Conservation (phyloP, 2,888 invertebrate species). For the Dexiosoma caninum region DNA sequence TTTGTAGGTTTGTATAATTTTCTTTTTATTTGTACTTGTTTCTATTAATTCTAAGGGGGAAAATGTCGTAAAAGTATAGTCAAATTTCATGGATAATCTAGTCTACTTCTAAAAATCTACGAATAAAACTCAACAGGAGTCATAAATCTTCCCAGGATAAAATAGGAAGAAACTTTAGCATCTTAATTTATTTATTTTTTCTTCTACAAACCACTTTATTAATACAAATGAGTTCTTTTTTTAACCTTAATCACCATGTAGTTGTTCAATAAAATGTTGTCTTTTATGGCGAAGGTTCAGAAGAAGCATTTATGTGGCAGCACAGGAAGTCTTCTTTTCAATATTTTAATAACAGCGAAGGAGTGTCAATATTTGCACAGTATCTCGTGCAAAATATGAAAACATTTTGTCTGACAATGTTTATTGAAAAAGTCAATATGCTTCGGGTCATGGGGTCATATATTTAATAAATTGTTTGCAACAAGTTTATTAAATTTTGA, state of each 20-base stretch:
- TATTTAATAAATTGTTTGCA: conserved; percentile 32
- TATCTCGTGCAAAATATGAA: conserved; percentile 18
- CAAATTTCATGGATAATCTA: conserved; percentile 21
- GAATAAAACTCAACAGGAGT: conserved; percentile 70
- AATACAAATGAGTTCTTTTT: background rate
- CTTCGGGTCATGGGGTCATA: conserved; percentile 36
- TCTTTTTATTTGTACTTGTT: conserved; percentile 39
- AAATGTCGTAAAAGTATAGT: conserved; percentile 18
- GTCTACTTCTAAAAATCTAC: conserved; percentile 57
- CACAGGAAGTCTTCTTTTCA: conserved; percentile 27
- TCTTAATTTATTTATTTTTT: conserved; percentile 32
- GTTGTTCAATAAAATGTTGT: background rate
- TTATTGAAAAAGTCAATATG: conserved; percentile 56
- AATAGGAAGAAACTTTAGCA: background rate
- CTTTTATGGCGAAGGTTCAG: background rate
- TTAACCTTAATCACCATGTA: conserved; percentile 24
- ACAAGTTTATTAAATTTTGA: conserved; percentile 41
- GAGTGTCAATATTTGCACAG: conserved; percentile 52
- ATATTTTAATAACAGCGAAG: conserved; percentile 50
- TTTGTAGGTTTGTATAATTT: too few species aligned
- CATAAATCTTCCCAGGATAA: conserved; percentile 15
- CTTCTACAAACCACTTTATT: conserved; percentile 17
- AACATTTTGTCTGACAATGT: conserved; percentile 37
- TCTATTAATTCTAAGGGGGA: background rate
- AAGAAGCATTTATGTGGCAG: background rate